These are phyloP conservation scores for Bugula neritina DNA, from an alignment of 2,888 invertebrate genomes.

Conservation along the genomic window DNA sequence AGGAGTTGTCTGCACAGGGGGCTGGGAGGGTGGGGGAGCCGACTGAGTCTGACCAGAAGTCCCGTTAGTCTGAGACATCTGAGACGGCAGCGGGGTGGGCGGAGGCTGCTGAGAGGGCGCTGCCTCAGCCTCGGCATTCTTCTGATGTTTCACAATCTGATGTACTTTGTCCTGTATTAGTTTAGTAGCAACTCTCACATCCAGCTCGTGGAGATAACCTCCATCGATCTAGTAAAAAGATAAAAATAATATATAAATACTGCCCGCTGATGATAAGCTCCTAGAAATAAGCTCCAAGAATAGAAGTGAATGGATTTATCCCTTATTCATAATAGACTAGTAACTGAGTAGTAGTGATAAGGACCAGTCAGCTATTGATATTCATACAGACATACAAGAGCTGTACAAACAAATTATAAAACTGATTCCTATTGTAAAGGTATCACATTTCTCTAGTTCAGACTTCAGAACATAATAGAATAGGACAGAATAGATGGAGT, in stretches of 20 bases:
- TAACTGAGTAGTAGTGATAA: too few relatives aligned
- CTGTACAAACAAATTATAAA: neutral
- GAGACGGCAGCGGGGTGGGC: neutral
- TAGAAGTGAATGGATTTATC: too few relatives aligned
- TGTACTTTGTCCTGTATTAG: conserved; percentile 25
- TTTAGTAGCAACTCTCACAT: conserved; percentile 11
- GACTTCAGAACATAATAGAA: neutral
- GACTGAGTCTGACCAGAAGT: neutral
- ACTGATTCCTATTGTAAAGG: neutral
- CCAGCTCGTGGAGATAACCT: conserved; percentile 23
- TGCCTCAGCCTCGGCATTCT: conserved; percentile 6
- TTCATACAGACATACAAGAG: neutral
- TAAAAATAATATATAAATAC: too few relatives aligned
- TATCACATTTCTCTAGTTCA: neutral
- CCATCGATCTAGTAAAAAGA: neutral
- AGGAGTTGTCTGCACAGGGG: neutral
- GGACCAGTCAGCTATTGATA: neutral
- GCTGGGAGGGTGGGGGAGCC: neutral
- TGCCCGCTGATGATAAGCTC: too few relatives aligned
- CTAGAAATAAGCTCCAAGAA: too few relatives aligned
- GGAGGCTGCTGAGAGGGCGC: neutral
- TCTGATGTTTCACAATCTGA: neutral
- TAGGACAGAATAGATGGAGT: neutral
- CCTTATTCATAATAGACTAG: too few relatives aligned
- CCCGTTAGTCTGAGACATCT: neutral